Conservation (phyloP, 2,888 invertebrate species). For the Pomacea canaliculata region DNA sequence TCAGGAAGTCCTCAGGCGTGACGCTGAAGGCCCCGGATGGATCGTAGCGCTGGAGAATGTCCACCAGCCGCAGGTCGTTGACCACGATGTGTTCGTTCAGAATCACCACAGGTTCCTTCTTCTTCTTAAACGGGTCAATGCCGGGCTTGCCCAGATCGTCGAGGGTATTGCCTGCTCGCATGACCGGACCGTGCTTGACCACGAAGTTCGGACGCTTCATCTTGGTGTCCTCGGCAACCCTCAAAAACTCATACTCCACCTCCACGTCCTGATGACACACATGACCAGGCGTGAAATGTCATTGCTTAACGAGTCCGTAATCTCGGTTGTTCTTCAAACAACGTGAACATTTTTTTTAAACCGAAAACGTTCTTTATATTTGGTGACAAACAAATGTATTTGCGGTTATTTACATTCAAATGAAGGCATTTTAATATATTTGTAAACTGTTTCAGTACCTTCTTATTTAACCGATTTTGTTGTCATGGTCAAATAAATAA, state of each 20-base stretch:
- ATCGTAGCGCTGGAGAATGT: conserved; percentile 62
- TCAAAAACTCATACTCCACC: conserved; percentile 66
- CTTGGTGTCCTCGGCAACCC: conserved; percentile 62
- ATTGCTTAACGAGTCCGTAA: too few relatives aligned
- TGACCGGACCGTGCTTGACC: conserved; percentile 59
- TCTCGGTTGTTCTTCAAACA: too few relatives aligned
- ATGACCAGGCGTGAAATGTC: not conserved
- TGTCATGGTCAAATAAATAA: too few relatives aligned
- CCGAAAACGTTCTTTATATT: not conserved
- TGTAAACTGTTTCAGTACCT: too few relatives aligned
- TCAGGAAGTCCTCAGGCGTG: conserved; percentile 59
- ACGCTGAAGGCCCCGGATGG: conserved; percentile 49
- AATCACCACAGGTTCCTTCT: conserved; percentile 56
- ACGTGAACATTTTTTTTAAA: not conserved
- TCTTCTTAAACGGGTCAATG: conserved; percentile 55
- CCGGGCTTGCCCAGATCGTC: conserved; percentile 64
- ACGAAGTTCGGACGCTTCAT: conserved; percentile 54
- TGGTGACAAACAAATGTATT: too few relatives aligned
- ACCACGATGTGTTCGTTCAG: conserved; percentile 63
- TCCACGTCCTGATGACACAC: conserved; percentile 62
- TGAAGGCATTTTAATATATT: too few relatives aligned
- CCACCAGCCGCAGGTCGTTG: conserved; percentile 63
- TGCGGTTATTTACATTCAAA: too few relatives aligned
- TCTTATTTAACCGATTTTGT: too few relatives aligned
- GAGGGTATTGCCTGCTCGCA: conserved; percentile 66